Percentiles rank a stretch among this genome's conserved stretches.
Conservation (phyloP, 2,888 invertebrate genomes). For the Heliconius sara region DNA sequence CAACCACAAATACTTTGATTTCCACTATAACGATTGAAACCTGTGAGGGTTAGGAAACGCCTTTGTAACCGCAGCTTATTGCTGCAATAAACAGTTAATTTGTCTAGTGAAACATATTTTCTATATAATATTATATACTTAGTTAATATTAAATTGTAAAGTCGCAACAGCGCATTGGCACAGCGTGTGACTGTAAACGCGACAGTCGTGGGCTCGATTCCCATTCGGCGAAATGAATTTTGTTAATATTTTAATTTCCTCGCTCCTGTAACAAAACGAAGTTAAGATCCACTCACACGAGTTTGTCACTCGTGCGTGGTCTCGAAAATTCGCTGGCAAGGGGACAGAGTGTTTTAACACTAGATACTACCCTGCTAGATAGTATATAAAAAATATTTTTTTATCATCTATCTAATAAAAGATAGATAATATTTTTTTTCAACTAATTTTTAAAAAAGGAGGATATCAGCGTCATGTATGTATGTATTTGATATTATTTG, state of each 20-base stretch:
- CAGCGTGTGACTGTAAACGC: not conserved
- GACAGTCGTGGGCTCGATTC: not conserved
- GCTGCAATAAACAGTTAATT: not conserved
- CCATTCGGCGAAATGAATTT: not conserved
- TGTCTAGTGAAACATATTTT: not conserved
- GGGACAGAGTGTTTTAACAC: not conserved
- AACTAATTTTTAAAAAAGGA: not conserved
- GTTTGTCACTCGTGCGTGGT: not conserved
- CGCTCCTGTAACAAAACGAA: not conserved
- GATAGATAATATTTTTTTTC: no score
- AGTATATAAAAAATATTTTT: no score
- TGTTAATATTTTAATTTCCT: not conserved
- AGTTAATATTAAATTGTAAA: not conserved
- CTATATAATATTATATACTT: not conserved
- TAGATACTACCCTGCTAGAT: not conserved
- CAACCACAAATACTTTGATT: conserved; percentile 34
- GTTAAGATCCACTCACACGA: no score
- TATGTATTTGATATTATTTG: not conserved
- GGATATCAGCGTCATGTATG: not conserved
- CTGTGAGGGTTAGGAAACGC: conserved; percentile 9
- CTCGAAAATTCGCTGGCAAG: not conserved
- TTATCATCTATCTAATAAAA: no score
- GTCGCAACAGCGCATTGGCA: not conserved
- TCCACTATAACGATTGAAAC: not conserved
- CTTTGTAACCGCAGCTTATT: conserved; percentile 3